Percentiles rank a stretch among this genome's conserved stretches.
phyloP scores from a whole-genome alignment of 2,797 vertebrate genomes.

The Fringilla coelebs region DNA sequence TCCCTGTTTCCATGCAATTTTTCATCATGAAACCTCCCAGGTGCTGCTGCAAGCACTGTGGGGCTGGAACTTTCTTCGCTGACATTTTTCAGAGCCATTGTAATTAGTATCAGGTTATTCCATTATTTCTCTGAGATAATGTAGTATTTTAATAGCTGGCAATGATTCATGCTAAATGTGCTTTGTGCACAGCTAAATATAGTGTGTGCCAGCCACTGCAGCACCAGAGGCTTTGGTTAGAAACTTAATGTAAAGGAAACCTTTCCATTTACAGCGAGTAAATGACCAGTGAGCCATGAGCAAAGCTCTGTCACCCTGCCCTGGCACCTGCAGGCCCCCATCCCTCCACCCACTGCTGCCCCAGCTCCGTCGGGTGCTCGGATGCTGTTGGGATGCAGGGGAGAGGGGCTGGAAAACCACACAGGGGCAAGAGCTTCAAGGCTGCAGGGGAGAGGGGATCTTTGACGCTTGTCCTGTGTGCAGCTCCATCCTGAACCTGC shows the following conservation, averaged over 20 bases:
- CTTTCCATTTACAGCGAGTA: neutral
- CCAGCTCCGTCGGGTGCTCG: fast-evolving
- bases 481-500: constrained; percentile 97
- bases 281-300: neutral
- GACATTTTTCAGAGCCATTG: neutral
- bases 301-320: neutral
- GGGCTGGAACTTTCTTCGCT: constrained; percentile 17
- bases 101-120: constrained; percentile 52
- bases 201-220: constrained; percentile 22
- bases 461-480: neutral
- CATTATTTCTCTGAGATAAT: constrained; percentile 51
- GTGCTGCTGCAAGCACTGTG: neutral
- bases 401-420: neutral
- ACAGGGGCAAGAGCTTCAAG: fast-evolving
- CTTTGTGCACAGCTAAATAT: constrained; percentile 58
- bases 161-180: constrained; percentile 36
- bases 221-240: neutral
- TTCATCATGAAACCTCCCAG: neutral
- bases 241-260: neutral
- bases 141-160: constrained; percentile 54
- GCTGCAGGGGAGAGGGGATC: neutral
- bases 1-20: neutral
- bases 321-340: neutral
- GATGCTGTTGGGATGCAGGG: neutral
- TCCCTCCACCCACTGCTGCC: neutral